Base-by-base conservation (phyloP, 2,113 vertebrate species). In the Dicaeum eximium region DNA sequence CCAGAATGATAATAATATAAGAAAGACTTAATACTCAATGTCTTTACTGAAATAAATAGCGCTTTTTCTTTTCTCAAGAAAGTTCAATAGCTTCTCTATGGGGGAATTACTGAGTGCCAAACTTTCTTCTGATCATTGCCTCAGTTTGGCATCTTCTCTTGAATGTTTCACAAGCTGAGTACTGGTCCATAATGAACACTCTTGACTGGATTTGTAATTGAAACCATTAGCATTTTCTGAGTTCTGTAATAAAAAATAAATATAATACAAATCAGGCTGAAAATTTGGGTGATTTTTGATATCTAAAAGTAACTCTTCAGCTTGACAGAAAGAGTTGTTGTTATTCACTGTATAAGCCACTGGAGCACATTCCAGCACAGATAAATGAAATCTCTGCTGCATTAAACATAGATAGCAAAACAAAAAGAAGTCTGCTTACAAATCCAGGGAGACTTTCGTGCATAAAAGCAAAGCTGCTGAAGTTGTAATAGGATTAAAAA, bases 401-500 rank as follows among this genome's bases (percentile, higher is more conserved):
- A 70, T 90, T 86, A 67, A 90, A 86, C 30, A 77, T 33, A 86
- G 69, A 79, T 3, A 80, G 47, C 12, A 25, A 88, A 90, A 53
- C 62, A 86, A 24, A 53, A 84, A 85, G 50, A 74, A 80, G 28
- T 79, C 72, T 2, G 5, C 80, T 90, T 81, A 86, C 58, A 90
- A 93, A 90, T 61, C 90, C 93, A 61, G 61, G 23, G 77, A 86
- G 78, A 83, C 61, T 90, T 75, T 88, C 3, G 28, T 61, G 42
- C 54, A 77, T 66, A 42, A 78, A 77, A 51, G 62, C 64, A 91
- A 82, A 90, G 58, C 62, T 72, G 44, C 77, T 87, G 13, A 85
- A 94, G 54, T 86, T 93, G 79, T 92, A 94, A 51, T 35, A 60
- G 80, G 66, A 92, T 80, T 90, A 91, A 87, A 88, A 85, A 56